Evolutionary conservation across 2,797 vertebrate genomes (phyloP).

Genomic region (Spinus pinus): DNA sequence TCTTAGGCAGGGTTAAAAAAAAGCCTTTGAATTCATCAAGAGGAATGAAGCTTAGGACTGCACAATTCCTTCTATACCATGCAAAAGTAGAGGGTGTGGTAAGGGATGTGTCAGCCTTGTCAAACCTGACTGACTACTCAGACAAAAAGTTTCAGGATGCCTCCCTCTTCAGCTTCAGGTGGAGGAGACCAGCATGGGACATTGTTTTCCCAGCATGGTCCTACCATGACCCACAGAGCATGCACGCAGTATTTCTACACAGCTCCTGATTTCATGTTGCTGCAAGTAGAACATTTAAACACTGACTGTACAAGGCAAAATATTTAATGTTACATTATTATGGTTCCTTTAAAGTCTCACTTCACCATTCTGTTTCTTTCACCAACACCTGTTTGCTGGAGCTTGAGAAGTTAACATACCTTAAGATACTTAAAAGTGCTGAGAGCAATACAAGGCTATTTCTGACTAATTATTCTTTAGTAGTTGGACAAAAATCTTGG

Average conservation of each 20-base stretch:
- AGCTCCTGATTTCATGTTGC: background rate
- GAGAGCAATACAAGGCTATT: background rate
- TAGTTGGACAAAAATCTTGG: background rate
- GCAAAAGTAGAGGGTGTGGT: constrained; percentile 60
- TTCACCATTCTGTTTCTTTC: background rate
- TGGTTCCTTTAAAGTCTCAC: background rate
- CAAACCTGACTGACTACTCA: constrained; percentile 63
- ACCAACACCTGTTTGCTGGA: background rate
- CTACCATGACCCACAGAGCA: background rate
- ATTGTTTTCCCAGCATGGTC: background rate
- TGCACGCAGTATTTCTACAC: background rate
- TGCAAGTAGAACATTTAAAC: background rate
- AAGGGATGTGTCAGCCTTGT: background rate
- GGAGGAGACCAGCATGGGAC: background rate
- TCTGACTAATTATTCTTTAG: background rate
- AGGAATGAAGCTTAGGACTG: background rate
- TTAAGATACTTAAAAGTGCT: background rate
- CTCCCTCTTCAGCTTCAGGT: constrained; percentile 44
- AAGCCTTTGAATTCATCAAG: background rate
- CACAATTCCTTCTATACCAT: constrained; percentile 18
- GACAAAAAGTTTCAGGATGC: constrained; percentile 61
- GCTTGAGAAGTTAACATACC: background rate
- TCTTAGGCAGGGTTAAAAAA: background rate
- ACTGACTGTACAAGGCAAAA: background rate
- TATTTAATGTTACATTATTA: background rate